Base-by-base conservation (phyloP, 2,888 invertebrate species). In the Amphiduros pacificus region DNA sequence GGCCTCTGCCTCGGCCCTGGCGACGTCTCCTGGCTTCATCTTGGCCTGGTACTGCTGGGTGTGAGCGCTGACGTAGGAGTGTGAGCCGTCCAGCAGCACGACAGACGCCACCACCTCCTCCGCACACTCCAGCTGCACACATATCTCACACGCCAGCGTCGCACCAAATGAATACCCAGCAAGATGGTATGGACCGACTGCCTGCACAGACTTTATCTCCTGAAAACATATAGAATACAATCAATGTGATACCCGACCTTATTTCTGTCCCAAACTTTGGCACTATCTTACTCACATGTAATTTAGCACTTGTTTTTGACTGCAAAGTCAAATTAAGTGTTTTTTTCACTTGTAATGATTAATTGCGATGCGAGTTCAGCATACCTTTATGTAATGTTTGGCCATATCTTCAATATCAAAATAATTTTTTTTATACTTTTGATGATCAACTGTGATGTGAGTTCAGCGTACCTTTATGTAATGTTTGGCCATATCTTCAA, bases 111-210 rank as follows among this genome's bases (percentile, higher is more conserved):
- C 77, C 28, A 74, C 67, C n/a, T 74, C 71, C 14, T 27, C 55
- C 26, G 44, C 62, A 11, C 40, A 51, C 56, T 68, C 55, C 59
- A 97, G 85, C 79, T 92, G 91, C 32, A 91, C 84, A 28, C 92
- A 92, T 89, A 98, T 96, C 85, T 97, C 97, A 81, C 94, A 93
- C 22, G 94, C 95, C 36, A 98, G 91, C 72, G 91, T 89, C 48
- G 94, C 93, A 66, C 99, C 98, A 83, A 93, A 97, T 0, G 97
- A 98, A 84, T 99, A 98, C 1, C 97, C 98, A 50, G 92, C 88
- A 68, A 99, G 85, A 55, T 89, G 88, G 86, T 93, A 96, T 2
- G 96, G 94, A 66, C 94, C 92, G 62, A 85, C 83, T 9, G 89
- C 87, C 84, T 94, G 93, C 52, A 91, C 85, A 57, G 86, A 86